These are phyloP conservation scores for Australoheros scitulus DNA, from an alignment of 2,113 vertebrate genomes.

Conservation along the genomic window DNA sequence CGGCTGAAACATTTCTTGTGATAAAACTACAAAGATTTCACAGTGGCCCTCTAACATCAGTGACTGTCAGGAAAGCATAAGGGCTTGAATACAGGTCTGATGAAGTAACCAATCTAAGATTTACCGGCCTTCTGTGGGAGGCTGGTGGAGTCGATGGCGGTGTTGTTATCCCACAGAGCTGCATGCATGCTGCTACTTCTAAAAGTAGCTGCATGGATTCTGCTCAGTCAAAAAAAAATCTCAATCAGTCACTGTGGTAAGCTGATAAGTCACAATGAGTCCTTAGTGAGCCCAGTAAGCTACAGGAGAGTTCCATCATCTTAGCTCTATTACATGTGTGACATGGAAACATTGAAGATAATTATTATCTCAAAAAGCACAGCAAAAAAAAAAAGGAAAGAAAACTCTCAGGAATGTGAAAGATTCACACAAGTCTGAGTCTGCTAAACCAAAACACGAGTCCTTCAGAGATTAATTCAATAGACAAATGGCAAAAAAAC, in stretches of 20 bases:
- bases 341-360: not conserved
- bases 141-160: not conserved
- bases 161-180: constrained; percentile 9
- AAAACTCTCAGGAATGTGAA: not conserved
- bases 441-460: constrained; percentile 6
- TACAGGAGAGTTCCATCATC: not conserved
- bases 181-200: not conserved
- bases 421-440: not conserved
- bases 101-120: constrained; percentile 17
- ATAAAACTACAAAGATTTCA: not conserved
- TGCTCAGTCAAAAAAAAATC: not conserved
- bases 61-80: not conserved
- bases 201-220: constrained; percentile 4
- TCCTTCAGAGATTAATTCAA: not conserved
- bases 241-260: not conserved
- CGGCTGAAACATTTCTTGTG: not conserved
- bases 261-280: constrained; percentile 4
- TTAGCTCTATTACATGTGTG: not conserved
- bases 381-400: not conserved
- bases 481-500: not conserved
- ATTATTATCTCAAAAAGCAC: not conserved
- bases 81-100: not conserved
- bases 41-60: not conserved
- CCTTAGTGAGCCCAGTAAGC: constrained; percentile 6
- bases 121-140: constrained; percentile 29